Percentiles rank a stretch among this genome's conserved stretches.
These are phyloP conservation scores for Melieria picta DNA, from an alignment of 2,888 invertebrate genomes.

Conservation along the genomic window DNA sequence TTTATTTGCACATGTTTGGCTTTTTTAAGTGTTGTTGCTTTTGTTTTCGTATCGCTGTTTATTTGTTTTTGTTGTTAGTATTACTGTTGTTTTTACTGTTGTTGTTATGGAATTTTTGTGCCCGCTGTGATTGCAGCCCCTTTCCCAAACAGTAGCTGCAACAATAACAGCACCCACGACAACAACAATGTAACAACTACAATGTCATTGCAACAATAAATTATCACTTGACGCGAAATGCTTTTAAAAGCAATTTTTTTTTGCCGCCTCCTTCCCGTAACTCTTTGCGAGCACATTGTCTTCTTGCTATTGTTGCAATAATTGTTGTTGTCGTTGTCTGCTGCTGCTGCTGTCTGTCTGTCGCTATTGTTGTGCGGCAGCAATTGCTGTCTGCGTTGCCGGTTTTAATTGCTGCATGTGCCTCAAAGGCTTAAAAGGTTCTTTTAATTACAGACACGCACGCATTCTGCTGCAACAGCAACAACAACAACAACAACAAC, in stretches of 20 bases:
- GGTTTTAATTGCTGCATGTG: conserved; percentile 30
- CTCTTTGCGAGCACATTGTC: conserved; percentile 19
- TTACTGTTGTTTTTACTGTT: too few species aligned
- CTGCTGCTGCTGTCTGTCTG: background rate
- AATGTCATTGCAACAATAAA: conserved; percentile 32
- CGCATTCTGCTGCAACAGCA: conserved; percentile 2
- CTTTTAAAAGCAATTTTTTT: conserved; percentile 21
- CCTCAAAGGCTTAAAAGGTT: conserved; percentile 30
- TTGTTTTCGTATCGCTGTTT: too few species aligned
- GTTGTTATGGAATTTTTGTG: too few species aligned
- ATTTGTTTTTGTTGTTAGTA: too few species aligned
- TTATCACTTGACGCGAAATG: conserved; percentile 19
- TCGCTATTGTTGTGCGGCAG: background rate
- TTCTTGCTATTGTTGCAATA: conserved; percentile 1
- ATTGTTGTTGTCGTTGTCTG: conserved; percentile 24
- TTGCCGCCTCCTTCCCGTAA: background rate
- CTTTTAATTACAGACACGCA: conserved; percentile 28
- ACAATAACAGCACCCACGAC: background rate
- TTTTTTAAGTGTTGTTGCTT: too few species aligned
- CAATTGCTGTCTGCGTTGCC: conserved; percentile 28
- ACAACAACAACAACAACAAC: background rate
- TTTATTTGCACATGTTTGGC: too few species aligned
- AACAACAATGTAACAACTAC: conserved; percentile 12
- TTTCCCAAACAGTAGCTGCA: background rate
- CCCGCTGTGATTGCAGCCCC: background rate